phyloP scores from a whole-genome alignment of 2,113 vertebrate species.

The Okapia johnstoni region DNA sequence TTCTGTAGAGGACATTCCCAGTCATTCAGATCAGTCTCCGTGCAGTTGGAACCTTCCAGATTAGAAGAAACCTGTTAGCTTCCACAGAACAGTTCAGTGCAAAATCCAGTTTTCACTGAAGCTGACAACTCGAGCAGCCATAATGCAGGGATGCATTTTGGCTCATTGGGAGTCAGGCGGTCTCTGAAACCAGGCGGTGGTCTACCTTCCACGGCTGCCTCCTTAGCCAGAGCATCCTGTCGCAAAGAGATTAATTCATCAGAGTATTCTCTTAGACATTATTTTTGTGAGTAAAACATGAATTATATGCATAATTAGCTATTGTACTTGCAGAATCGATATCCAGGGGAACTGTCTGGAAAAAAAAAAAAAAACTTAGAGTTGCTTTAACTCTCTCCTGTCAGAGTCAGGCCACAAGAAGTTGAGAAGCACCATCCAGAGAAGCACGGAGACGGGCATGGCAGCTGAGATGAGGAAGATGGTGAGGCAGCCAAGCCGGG shows the following conservation, averaged over 20 bases:
- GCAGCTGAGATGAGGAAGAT: conserved; percentile 96
- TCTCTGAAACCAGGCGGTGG: neutral
- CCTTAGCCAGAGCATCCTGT: neutral
- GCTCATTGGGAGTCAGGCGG: neutral
- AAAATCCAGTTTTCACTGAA: neutral
- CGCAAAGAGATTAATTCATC: neutral
- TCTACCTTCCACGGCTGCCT: rapidly evolving
- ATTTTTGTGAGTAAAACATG: neutral
- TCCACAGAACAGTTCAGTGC: neutral
- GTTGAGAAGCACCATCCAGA: conserved; percentile 94
- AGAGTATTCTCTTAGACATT: neutral
- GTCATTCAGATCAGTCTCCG: neutral
- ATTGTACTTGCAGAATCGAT: neutral
- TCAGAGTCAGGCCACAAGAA: conserved; percentile 95
- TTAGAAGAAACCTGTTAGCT: neutral
- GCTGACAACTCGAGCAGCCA: neutral
- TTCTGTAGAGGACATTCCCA: neutral
- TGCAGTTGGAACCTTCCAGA: neutral
- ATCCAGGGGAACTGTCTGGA: neutral
- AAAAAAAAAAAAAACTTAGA: neutral
- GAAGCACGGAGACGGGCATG: conserved; percentile 98
- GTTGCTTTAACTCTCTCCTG: conserved; percentile 20
- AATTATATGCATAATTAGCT: neutral
- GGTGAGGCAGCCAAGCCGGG: conserved; percentile 95
- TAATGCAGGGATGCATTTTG: neutral